Conservation (phyloP, 2,113 vertebrate genomes). For the Ceratotherium simum region DNA sequence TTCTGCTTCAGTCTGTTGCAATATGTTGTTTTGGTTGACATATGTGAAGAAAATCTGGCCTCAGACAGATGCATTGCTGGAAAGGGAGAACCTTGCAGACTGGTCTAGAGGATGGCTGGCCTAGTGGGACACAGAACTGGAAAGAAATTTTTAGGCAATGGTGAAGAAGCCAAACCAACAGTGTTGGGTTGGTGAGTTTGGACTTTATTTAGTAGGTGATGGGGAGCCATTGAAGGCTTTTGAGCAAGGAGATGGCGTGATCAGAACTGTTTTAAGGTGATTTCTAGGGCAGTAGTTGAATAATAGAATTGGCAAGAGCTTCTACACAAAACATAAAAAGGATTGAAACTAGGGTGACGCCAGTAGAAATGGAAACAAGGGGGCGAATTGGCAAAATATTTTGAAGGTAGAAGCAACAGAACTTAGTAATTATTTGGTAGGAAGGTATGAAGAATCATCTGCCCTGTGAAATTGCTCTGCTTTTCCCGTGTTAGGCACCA, state of each 20-base stretch:
- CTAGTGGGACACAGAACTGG: background rate
- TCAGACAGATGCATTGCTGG: background rate
- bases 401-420: slow-evolving; percentile 30
- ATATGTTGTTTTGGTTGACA: background rate
- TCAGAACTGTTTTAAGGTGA: background rate
- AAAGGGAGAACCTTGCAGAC: background rate
- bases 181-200: background rate
- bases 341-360: background rate
- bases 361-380: background rate
- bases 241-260: background rate
- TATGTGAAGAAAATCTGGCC: background rate
- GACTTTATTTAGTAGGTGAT: background rate
- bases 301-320: background rate
- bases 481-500: background rate
- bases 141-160: background rate
- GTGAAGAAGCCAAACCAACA: background rate
- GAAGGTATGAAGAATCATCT: background rate
- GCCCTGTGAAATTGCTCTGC: background rate
- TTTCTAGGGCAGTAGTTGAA: background rate
- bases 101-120: background rate
- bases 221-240: background rate
- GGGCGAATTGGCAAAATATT: background rate
- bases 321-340: background rate
- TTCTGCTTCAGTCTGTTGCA: background rate
- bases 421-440: background rate